Percentiles rank a stretch among this genome's conserved stretches.
These are phyloP conservation scores for Noctua janthe DNA, from an alignment of 2,888 invertebrate species.

Conservation along the genomic window DNA sequence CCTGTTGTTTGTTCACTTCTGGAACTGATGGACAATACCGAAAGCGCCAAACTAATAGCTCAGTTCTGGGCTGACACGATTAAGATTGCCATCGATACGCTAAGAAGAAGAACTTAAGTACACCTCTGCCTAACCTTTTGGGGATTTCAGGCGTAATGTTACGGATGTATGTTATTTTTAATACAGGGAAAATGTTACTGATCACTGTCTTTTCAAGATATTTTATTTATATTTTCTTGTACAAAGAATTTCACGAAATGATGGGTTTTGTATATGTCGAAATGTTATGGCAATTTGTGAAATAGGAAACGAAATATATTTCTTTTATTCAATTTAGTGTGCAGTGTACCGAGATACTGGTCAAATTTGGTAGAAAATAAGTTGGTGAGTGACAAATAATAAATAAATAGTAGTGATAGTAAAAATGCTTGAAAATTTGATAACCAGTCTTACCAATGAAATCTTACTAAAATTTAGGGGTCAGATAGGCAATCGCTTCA, in stretches of 20 bases:
- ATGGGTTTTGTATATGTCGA: not conserved
- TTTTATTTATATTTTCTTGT: constrained; percentile 9
- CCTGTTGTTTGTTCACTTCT: no score
- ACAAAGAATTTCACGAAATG: not conserved
- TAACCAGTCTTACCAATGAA: not conserved
- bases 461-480: no score
- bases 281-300: not conserved
- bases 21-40: no score
- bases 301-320: not conserved
- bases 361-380: not conserved
- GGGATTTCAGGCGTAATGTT: no score
- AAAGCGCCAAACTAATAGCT: no score
- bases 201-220: not conserved
- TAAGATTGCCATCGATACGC: no score
- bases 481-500: not conserved
- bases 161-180: no score
- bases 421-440: not conserved
- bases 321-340: not conserved
- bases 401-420: not conserved
- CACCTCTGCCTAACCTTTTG: no score
- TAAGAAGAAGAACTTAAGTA: no score
- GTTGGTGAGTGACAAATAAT: not conserved
- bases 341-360: not conserved
- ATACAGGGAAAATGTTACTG: not conserved
- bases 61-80: no score